A percentile compares a stretch with the other conserved stretches of the same genome.
Evolutionary conservation across 2,888 invertebrate species (phyloP).

Genomic region (Drosophila nigritarsus): DNA sequence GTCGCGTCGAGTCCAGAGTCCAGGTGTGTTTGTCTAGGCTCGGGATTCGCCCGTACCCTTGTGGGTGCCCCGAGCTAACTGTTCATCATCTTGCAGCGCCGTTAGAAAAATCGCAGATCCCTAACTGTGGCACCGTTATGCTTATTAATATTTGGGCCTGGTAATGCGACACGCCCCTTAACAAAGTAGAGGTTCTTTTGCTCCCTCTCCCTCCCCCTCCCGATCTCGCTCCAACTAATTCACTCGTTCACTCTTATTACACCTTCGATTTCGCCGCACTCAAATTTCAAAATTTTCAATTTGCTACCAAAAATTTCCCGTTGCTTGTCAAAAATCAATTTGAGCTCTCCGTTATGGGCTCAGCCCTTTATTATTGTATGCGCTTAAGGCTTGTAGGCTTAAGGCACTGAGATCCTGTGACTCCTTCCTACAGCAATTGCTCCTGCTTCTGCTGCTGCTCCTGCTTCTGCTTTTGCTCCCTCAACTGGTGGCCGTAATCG

Average conservation of each 20-base stretch:
- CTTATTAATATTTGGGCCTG: conserved; percentile 66
- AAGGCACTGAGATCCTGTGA: conserved; percentile 9
- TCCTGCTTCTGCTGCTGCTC: not conserved
- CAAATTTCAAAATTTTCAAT: conserved; percentile 55
- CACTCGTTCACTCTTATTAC: conserved; percentile 38
- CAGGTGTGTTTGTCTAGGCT: conserved; percentile 67
- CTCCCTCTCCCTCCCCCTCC: conserved; percentile 12
- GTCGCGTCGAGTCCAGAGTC: conserved; percentile 26
- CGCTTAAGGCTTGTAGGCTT: too few relatives aligned
- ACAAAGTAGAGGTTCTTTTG: not conserved
- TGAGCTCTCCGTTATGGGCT: conserved; percentile 42
- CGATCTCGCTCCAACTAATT: conserved; percentile 12
- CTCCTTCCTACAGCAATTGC: not conserved
- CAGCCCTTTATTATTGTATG: conserved; percentile 20
- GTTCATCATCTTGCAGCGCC: conserved; percentile 46
- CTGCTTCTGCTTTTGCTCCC: not conserved
- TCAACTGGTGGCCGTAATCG: conserved; percentile 22
- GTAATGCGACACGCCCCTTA: conserved; percentile 72
- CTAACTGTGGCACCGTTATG: conserved; percentile 62
- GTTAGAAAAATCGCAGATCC: conserved; percentile 61
- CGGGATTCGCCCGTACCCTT: conserved; percentile 36
- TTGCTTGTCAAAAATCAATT: conserved; percentile 68
- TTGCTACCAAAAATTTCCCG: conserved; percentile 44
- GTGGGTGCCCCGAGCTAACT: conserved; percentile 61
- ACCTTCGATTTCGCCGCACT: conserved; percentile 69